A percentile compares a stretch with the other conserved stretches of the same genome.
Conservation (phyloP, 2,888 invertebrate species). For the Heliconius hortense region DNA sequence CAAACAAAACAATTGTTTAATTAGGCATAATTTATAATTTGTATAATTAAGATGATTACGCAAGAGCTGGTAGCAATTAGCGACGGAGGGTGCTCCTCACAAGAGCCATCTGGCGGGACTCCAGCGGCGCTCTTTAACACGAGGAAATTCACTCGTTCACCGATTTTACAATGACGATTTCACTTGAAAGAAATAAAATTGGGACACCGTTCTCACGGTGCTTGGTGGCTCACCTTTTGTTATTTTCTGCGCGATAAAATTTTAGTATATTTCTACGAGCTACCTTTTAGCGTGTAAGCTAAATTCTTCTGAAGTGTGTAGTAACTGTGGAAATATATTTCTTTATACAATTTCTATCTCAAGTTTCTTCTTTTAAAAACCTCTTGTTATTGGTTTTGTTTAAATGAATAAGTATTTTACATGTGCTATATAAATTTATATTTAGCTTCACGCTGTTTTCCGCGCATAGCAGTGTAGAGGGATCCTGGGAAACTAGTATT, state of each 20-base stretch:
- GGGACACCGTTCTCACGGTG: constrained; percentile 45
- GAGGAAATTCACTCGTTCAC: constrained; percentile 57
- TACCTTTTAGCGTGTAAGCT: constrained; percentile 23
- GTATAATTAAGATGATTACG: constrained; percentile 68
- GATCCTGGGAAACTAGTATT: too few species aligned
- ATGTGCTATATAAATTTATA: not conserved
- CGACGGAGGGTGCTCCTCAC: constrained; percentile 64
- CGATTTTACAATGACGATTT: constrained; percentile 55
- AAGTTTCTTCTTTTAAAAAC: not conserved
- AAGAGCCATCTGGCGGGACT: constrained; percentile 75
- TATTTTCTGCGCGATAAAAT: constrained; percentile 37
- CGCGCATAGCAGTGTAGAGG: too few species aligned
- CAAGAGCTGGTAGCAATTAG: constrained; percentile 78
- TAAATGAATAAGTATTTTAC: not conserved
- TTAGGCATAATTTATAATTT: constrained; percentile 52
- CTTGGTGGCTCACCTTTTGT: constrained; percentile 41
- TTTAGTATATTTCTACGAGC: constrained; percentile 30
- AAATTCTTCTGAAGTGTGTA: constrained; percentile 19
- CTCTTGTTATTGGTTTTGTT: not conserved
- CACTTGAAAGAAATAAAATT: constrained; percentile 52
- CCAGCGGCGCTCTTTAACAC: constrained; percentile 70
- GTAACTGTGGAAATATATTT: constrained; percentile 8
- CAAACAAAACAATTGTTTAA: constrained; percentile 47
- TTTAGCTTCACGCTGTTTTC: too few species aligned
- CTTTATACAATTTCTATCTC: constrained; percentile 10